Conservation (phyloP, 1,140 invertebrate genomes). For the Philotrypesis tridentata region DNA sequence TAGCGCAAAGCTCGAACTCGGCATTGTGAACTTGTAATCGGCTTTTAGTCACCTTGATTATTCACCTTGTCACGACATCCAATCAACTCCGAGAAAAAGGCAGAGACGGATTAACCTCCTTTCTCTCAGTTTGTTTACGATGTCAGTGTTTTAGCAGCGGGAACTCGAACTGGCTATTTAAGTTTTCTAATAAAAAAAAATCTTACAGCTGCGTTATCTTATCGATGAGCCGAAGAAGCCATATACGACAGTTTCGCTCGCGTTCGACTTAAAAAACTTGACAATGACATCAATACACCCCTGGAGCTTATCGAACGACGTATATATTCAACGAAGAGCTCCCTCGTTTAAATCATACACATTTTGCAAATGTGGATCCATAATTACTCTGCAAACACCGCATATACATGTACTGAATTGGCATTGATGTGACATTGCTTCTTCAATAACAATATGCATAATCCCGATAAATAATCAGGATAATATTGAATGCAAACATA, state of each 20-base stretch:
- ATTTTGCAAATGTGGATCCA: too few relatives aligned
- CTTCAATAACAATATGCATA: too few relatives aligned
- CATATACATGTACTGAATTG: too few relatives aligned
- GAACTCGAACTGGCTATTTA: neutral
- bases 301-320: too few relatives aligned
- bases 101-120: neutral
- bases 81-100: neutral
- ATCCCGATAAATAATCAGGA: too few relatives aligned
- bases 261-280: slow-evolving; percentile 6
- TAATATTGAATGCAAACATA: too few relatives aligned
- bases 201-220: neutral
- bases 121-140: neutral
- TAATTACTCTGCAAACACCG: too few relatives aligned
- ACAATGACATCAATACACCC: slow-evolving; percentile 31
- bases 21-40: slow-evolving; percentile 39
- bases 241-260: neutral
- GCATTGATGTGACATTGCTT: too few relatives aligned
- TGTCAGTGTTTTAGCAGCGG: slow-evolving; percentile 17
- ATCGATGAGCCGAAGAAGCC: neutral
- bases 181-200: neutral
- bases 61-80: slow-evolving; percentile 38
- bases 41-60: slow-evolving; percentile 35
- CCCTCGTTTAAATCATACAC: too few relatives aligned
- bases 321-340: too few relatives aligned
- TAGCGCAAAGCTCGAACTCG: slow-evolving; percentile 23